A percentile compares a stretch with the other conserved stretches of the same genome.
Evolutionary conservation across 2,888 invertebrate species (phyloP).

Genomic region (Ethmia dodecea): DNA sequence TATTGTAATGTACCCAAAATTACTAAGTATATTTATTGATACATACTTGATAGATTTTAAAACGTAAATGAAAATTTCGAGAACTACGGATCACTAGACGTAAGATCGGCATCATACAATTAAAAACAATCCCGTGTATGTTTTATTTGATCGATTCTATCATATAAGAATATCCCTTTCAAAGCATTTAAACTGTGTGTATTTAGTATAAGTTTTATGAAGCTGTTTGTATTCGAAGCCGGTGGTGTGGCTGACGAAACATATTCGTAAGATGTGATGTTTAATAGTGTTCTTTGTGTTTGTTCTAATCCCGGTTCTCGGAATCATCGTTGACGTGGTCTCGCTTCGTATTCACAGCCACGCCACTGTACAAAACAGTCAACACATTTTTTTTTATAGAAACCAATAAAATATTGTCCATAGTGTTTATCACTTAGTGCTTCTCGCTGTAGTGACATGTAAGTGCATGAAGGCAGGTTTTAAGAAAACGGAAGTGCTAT

Average conservation of each 20-base stretch:
- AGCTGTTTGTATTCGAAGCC: constrained; percentile 31
- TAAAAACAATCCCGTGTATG: constrained; percentile 25
- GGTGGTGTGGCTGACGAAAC: constrained; percentile 26
- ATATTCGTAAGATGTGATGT: too few relatives aligned
- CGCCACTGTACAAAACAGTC: too few relatives aligned
- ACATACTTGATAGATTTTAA: constrained; percentile 44
- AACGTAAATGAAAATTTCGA: constrained; percentile 36
- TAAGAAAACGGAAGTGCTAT: constrained; percentile 70
- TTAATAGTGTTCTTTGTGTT: too few relatives aligned
- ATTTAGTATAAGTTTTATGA: constrained; percentile 43
- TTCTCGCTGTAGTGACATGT: constrained; percentile 64
- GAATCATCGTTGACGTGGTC: too few relatives aligned
- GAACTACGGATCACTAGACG: constrained; percentile 23
- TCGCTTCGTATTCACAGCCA: too few relatives aligned
- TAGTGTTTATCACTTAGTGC: constrained; percentile 49
- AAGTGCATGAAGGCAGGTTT: constrained; percentile 61
- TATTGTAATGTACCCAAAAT: constrained; percentile 71
- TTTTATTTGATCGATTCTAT: constrained; percentile 28
- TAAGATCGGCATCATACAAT: constrained; percentile 19
- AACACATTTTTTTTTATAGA: too few relatives aligned
- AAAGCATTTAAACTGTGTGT: constrained; percentile 63
- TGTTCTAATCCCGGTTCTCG: too few relatives aligned
- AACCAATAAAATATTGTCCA: constrained; percentile 28
- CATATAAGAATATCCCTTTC: constrained; percentile 39
- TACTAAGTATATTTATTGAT: constrained; percentile 67